Conservation (phyloP, 2,888 invertebrate genomes). For the Choreutis nemorana region DNA sequence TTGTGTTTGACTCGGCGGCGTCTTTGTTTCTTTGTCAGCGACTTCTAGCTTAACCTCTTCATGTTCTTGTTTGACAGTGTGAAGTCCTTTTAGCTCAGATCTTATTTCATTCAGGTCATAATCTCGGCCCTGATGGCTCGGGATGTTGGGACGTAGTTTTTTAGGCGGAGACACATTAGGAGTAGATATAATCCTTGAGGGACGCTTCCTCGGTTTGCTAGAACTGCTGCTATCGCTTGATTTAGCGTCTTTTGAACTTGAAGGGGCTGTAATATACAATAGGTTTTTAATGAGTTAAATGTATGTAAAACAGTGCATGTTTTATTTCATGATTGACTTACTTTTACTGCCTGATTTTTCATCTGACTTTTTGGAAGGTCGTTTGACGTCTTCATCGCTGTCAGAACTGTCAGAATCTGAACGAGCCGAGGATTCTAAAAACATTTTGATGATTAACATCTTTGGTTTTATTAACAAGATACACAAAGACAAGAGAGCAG, state of each 20-base stretch:
- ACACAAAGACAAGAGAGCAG: conserved; percentile 2
- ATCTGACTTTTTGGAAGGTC: conserved; percentile 42
- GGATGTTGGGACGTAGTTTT: conserved; percentile 28
- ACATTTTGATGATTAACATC: conserved; percentile 1
- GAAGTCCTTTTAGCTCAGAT: conserved; percentile 82
- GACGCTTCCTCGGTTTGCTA: conserved; percentile 48
- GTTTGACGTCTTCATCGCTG: conserved; percentile 53
- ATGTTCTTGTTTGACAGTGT: conserved; percentile 55
- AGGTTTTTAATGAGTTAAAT: not conserved
- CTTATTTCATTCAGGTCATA: conserved; percentile 87
- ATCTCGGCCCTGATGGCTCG: conserved; percentile 64
- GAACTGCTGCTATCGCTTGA: conserved; percentile 51
- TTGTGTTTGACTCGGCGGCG: conserved; percentile 15
- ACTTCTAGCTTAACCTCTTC: conserved; percentile 42
- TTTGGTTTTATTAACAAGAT: not conserved
- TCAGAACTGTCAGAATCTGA: conserved; percentile 61
- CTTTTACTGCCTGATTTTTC: conserved; percentile 43
- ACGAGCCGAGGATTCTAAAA: conserved; percentile 42
- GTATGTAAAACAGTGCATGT: not conserved
- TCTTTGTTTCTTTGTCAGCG: conserved; percentile 23
- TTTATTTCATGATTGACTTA: conserved; percentile 19
- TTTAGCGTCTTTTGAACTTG: conserved; percentile 42
- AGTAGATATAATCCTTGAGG: conserved; percentile 36
- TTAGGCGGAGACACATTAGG: conserved; percentile 42
- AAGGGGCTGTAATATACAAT: conserved; percentile 25